Evolutionary conservation across 1,140 invertebrate genomes (phyloP), one percentile per base, ranked within the genome.

Genomic region (Matsumurasca onukii): DNA sequence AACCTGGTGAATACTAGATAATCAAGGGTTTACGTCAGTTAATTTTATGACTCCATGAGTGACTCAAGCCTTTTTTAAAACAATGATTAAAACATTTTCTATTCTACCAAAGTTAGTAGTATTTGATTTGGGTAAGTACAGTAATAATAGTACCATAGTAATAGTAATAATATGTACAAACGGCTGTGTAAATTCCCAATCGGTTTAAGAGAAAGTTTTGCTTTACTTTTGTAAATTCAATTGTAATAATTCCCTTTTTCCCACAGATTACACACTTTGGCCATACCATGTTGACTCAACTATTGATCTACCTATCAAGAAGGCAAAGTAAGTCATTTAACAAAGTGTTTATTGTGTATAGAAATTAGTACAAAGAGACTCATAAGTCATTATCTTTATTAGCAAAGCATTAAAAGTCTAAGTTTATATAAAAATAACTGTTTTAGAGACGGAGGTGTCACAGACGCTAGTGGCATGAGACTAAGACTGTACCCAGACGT

Each of bases 181-280:
- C n/a, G 3, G 49, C 24, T 51, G 3, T 20, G 49, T 12, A 9
- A 20, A 12, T 51, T 5, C 17, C 24, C 24, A 12, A 51, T 3
- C n/a, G 24, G 5, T 51, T 51, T 20, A 45, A 45, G 9, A 12
- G 9, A 12, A 45, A 45, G 9, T 12, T 9, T 9, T 45, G 9
- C 34, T 45, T 45, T 17, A 45, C 9, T 9, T 45, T 45, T 17
- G 34, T 12, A 12, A 51, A 48, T 29, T 39, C 2, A 17, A 15
- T 22, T 29, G 24, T 27, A 34, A 29, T 13, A 49, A 29, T 48
- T 63, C 20, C 52, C 65, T 51, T 48, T 49, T 62, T 70, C 72
- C 84, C 84, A 71, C 76, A 91, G 89, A 91, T 85, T 91, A 89
- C 73, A 91, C 89, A 2, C 76, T 91, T 45, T 91, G 89, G 89